A percentile compares a stretch with the other conserved stretches of the same genome.
phyloP scores from a whole-genome alignment of 2,113 vertebrate genomes.

The Argyrosomus japonicus region DNA sequence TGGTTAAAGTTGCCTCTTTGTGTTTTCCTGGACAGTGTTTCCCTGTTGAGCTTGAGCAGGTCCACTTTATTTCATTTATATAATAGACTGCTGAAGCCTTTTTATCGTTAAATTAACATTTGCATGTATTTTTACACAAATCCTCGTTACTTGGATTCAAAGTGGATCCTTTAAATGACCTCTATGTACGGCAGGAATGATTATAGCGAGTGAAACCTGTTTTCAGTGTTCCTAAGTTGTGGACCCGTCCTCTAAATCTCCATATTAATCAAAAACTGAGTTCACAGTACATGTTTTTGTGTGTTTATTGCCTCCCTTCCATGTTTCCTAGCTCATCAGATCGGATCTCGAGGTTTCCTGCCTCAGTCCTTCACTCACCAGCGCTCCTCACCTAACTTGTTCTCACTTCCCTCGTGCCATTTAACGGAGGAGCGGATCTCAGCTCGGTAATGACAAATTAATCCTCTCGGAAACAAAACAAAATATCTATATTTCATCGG shows the following conservation, averaged over 20 bases:
- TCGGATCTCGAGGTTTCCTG: neutral
- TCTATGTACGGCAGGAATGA: neutral
- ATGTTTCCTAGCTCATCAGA: neutral
- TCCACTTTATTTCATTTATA: neutral
- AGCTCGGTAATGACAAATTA: constrained; percentile 53
- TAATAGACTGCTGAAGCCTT: neutral
- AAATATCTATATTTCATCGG: constrained; percentile 68
- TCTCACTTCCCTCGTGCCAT: constrained; percentile 22
- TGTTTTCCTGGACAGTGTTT: too few species aligned
- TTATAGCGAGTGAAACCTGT: neutral
- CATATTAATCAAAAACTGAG: neutral
- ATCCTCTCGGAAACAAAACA: constrained; percentile 63
- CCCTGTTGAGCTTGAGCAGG: too few species aligned
- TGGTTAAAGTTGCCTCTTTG: neutral
- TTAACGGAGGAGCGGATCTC: constrained; percentile 2
- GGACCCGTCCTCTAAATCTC: neutral
- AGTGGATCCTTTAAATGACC: neutral
- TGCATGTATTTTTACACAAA: neutral
- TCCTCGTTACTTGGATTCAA: neutral
- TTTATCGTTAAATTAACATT: neutral
- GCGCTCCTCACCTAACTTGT: neutral
- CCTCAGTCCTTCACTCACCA: neutral
- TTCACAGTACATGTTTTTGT: neutral
- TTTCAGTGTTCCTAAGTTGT: neutral
- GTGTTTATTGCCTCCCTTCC: neutral